Conservation (phyloP, 2,113 vertebrate genomes). For the Colinus virginianus region DNA sequence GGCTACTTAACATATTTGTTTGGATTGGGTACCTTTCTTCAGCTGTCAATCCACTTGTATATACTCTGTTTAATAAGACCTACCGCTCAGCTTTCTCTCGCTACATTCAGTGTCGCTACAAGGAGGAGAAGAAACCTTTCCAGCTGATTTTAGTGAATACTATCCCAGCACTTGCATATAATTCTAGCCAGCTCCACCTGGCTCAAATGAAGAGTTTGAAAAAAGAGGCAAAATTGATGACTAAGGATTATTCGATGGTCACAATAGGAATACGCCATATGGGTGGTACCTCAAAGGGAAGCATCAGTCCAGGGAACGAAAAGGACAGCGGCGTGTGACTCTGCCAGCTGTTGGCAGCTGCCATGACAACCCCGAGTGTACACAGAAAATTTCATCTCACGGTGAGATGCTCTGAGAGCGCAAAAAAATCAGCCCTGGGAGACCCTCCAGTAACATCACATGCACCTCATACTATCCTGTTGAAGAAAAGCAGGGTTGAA, state of each 20-base stretch:
- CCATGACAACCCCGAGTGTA: conserved; percentile 36
- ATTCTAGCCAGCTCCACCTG: conserved; percentile 84
- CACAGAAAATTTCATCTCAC: neutral
- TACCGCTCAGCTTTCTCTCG: conserved; percentile 92
- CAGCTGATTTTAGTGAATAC: conserved; percentile 95
- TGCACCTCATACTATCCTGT: conserved; percentile 46
- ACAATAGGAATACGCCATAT: conserved; percentile 66
- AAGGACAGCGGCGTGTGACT: conserved; percentile 85
- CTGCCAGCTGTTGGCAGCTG: neutral
- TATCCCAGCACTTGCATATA: conserved; percentile 90
- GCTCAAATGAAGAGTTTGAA: conserved; percentile 77
- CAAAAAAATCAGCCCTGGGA: conserved; percentile 44
- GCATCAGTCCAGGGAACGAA: conserved; percentile 62
- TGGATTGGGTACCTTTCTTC: conserved; percentile 98
- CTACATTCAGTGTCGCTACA: conserved; percentile 92
- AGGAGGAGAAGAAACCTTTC: conserved; percentile 88
- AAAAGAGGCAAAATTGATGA: conserved; percentile 73
- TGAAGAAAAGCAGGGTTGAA: conserved; percentile 68
- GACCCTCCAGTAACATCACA: conserved; percentile 11
- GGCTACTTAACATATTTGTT: conserved; percentile 92
- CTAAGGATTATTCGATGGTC: conserved; percentile 74
- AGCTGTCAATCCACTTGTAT: conserved; percentile 93
- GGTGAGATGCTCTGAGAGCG: neutral
- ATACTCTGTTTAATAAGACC: conserved; percentile 95
- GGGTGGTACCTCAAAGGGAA: conserved; percentile 67